These are phyloP conservation scores for Albula glossodonta DNA, from an alignment of 2,113 vertebrate genomes.

Conservation along the genomic window DNA sequence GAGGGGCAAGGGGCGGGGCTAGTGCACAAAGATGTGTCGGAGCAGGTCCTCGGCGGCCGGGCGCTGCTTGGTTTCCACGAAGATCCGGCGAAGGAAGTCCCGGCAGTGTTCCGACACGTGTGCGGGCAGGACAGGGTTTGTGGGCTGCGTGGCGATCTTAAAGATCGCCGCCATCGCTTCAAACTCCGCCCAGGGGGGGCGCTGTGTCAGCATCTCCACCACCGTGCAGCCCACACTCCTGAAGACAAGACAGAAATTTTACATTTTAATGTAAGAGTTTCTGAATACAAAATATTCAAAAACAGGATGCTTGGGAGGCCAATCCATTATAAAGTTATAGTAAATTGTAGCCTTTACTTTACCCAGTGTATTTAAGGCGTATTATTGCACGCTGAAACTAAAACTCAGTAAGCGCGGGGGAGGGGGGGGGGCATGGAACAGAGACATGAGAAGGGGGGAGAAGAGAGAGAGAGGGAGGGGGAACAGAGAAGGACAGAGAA, in stretches of 20 bases:
- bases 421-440: too few relatives aligned
- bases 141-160: constrained; percentile 98
- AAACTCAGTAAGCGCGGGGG: too few relatives aligned
- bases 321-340: too few relatives aligned
- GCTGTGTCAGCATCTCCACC: constrained; percentile 97
- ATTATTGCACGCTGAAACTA: too few relatives aligned
- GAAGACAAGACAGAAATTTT: constrained; percentile 45
- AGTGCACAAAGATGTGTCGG: constrained; percentile 95
- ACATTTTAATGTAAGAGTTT: too few relatives aligned
- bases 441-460: too few relatives aligned
- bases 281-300: too few relatives aligned
- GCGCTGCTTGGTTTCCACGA: constrained; percentile 92
- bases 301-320: too few relatives aligned
- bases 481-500: too few relatives aligned
- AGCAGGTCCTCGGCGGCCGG: constrained; percentile 93
- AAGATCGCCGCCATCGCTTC: constrained; percentile 99
- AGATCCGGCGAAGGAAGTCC: constrained; percentile 95
- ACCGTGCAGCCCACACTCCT: constrained; percentile 98
- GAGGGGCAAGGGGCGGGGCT: constrained; percentile 65
- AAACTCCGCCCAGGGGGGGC: constrained; percentile 95
- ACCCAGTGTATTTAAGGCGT: too few relatives aligned
- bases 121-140: constrained; percentile 89
- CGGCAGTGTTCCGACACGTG: constrained; percentile 93
- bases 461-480: too few relatives aligned
- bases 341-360: too few relatives aligned